These are phyloP conservation scores for Crypturellus undulatus DNA, from an alignment of 2,113 vertebrate genomes.

Conservation along the genomic window DNA sequence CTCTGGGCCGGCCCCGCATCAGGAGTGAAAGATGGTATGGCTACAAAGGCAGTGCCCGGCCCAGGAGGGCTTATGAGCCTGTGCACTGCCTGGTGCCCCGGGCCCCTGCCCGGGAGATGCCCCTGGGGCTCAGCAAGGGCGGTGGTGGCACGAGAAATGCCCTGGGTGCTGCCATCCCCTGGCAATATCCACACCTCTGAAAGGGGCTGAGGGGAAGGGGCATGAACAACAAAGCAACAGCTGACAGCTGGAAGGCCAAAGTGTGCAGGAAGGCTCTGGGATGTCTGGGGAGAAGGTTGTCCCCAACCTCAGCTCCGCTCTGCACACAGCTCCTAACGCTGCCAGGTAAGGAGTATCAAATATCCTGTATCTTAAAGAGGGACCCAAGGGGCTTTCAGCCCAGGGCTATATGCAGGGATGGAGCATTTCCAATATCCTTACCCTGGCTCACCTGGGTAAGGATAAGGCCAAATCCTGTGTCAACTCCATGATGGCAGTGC, in stretches of 20 bases:
- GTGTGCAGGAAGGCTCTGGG: no score
- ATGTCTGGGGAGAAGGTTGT: no score
- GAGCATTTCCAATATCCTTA: not conserved
- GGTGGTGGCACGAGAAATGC: not conserved
- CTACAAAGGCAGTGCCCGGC: not conserved
- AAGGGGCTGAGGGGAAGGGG: not conserved
- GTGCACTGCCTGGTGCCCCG: not conserved
- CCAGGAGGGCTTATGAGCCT: not conserved
- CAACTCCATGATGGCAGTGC: not conserved
- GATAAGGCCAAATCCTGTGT: not conserved
- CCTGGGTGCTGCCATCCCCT: rapidly evolving
- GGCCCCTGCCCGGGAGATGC: not conserved
- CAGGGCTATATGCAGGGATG: not conserved
- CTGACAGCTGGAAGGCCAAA: no score
- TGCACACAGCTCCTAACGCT: not conserved
- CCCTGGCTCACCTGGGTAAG: not conserved
- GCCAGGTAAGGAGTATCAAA: not conserved
- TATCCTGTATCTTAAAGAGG: not conserved
- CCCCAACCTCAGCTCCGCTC: no score
- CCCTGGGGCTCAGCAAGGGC: not conserved
- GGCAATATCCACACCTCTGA: not conserved
- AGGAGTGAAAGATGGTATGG: not conserved
- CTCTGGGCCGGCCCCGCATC: not conserved
- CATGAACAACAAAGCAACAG: no score
- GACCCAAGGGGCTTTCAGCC: not conserved